These are phyloP conservation scores for Otus scops DNA, from an alignment of 2,797 vertebrate species.

Conservation along the genomic window DNA sequence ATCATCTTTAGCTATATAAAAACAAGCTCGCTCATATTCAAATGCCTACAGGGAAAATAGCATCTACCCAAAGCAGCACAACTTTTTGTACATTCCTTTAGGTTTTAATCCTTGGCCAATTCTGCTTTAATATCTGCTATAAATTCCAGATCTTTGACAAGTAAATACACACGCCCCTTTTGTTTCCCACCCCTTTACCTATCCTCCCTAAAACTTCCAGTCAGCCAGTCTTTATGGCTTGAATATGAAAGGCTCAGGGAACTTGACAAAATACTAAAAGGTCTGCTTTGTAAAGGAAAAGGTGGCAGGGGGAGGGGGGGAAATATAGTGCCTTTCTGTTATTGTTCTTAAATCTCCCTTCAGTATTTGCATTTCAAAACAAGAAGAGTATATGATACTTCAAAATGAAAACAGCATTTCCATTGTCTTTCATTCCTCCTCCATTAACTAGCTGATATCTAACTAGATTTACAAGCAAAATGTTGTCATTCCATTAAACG, in stretches of 20 bases:
- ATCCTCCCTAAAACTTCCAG: background rate
- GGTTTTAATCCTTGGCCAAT: slow-evolving; percentile 55
- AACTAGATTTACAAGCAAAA: background rate
- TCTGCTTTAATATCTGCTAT: slow-evolving; percentile 56
- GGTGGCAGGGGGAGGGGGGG: background rate
- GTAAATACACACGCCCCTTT: background rate
- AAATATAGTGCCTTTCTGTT: background rate
- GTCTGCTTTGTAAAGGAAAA: background rate
- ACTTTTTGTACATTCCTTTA: slow-evolving; percentile 39
- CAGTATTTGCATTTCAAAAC: slow-evolving; percentile 31
- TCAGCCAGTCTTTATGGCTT: background rate
- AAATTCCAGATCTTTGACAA: slow-evolving; percentile 66
- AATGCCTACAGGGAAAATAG: slow-evolving; percentile 34
- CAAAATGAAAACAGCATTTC: slow-evolving; percentile 15
- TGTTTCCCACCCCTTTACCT: slow-evolving; percentile 23
- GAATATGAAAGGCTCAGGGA: background rate
- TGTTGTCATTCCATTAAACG: background rate
- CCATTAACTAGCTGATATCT: background rate
- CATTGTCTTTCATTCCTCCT: background rate
- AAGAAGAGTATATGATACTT: background rate
- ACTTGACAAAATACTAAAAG: slow-evolving; percentile 1
- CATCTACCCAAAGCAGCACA: slow-evolving; percentile 12
- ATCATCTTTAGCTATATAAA: slow-evolving; percentile 58
- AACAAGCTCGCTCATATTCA: slow-evolving; percentile 27
- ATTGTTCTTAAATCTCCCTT: background rate